Evolutionary conservation across 2,113 vertebrate genomes (phyloP).

Genomic region (Myxocyprinus asiaticus): DNA sequence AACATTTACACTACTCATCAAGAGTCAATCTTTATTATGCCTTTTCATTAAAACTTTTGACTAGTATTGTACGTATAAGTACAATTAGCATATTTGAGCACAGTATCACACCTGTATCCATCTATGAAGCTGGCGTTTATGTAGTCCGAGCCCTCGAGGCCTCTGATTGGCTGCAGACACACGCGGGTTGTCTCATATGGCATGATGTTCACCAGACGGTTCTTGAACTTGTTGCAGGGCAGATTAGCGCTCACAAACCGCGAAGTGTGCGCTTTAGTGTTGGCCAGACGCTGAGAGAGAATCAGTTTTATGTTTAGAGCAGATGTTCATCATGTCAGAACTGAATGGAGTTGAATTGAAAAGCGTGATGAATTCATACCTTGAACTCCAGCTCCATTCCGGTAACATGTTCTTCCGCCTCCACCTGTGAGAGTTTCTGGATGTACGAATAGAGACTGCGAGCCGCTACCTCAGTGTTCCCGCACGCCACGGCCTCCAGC

Average conservation of each 20-base stretch:
- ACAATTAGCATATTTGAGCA: too few species aligned
- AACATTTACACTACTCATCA: too few species aligned
- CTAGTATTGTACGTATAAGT: too few species aligned
- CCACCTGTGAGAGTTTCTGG: slow-evolving; percentile 93
- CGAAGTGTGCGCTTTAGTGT: slow-evolving; percentile 97
- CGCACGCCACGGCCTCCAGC: slow-evolving; percentile 94
- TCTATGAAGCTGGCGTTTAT: slow-evolving; percentile 97
- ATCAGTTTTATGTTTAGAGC: not conserved
- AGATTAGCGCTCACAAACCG: slow-evolving; percentile 98
- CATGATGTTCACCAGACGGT: slow-evolving; percentile 98
- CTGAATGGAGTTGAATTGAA: too few species aligned
- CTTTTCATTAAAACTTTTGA: too few species aligned
- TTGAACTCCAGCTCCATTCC: slow-evolving; percentile 99
- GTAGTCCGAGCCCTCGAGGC: slow-evolving; percentile 95
- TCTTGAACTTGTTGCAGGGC: slow-evolving; percentile 99
- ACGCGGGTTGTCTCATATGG: slow-evolving; percentile 95
- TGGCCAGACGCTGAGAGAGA: slow-evolving; percentile 85
- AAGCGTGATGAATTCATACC: slow-evolving; percentile 65
- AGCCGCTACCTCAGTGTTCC: slow-evolving; percentile 94
- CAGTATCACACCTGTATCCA: slow-evolving; percentile 84
- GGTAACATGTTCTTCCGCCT: slow-evolving; percentile 88
- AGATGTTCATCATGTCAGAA: too few species aligned
- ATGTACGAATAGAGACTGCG: slow-evolving; percentile 94
- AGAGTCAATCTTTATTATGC: too few species aligned
- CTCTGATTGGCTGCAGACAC: slow-evolving; percentile 96